These are phyloP conservation scores for Coelopa pilipes DNA, from an alignment of 2,888 invertebrate species.

Conservation along the genomic window DNA sequence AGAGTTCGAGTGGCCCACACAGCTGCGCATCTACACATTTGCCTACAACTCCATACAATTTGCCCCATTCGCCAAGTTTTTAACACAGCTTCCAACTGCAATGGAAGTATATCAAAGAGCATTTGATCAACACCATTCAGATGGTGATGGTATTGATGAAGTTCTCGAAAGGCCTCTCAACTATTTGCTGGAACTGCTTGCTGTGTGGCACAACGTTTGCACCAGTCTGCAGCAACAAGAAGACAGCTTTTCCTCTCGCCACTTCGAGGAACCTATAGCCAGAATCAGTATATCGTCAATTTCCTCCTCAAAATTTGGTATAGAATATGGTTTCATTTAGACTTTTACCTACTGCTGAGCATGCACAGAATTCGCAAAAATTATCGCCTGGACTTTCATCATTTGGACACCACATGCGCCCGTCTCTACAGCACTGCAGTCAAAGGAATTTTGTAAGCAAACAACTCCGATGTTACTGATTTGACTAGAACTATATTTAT, in stretches of 20 bases:
- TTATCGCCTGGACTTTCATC: conserved; percentile 32
- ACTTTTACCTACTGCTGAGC: conserved; percentile 41
- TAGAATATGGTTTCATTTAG: conserved; percentile 24
- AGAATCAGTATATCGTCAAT: conserved; percentile 39
- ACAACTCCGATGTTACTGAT: neutral
- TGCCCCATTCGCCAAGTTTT: conserved; percentile 37
- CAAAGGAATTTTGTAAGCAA: conserved; percentile 43
- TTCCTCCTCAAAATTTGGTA: neutral
- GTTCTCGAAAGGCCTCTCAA: conserved; percentile 34
- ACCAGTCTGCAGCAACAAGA: conserved; percentile 39
- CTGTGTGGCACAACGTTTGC: conserved; percentile 39
- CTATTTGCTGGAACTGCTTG: conserved; percentile 39
- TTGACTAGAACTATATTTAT: neutral
- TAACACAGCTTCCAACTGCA: conserved; percentile 29
- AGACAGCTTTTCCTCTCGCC: neutral
- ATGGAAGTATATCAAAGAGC: neutral
- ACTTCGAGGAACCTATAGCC: conserved; percentile 43
- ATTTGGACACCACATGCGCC: conserved; percentile 42
- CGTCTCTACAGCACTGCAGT: conserved; percentile 40
- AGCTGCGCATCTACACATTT: conserved; percentile 41
- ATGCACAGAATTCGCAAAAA: conserved; percentile 40
- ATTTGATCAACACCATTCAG: neutral
- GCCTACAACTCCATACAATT: conserved; percentile 37
- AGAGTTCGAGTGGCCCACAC: conserved; percentile 40
- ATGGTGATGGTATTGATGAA: neutral